phyloP scores from a whole-genome alignment of 1,140 invertebrate genomes.

The Drosophila neocordata region DNA sequence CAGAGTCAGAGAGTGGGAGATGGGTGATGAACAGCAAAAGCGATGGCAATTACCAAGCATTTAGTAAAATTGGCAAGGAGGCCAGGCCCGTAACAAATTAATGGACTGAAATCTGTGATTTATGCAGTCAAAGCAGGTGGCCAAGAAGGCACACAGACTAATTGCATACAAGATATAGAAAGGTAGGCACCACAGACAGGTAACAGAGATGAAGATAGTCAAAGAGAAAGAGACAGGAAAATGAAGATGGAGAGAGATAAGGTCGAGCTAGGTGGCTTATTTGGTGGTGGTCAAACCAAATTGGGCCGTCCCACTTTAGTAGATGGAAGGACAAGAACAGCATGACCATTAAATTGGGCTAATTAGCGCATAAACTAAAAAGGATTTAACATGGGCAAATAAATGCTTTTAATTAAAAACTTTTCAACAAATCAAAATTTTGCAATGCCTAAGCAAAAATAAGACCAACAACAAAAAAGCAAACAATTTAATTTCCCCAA shows the following conservation, averaged over 20 bases:
- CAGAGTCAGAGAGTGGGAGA: too few species aligned
- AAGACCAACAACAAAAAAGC: constrained; percentile 2
- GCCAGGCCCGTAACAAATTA: constrained; percentile 38
- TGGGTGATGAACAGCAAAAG: constrained; percentile 7
- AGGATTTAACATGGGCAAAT: constrained; percentile 17
- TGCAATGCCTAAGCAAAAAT: constrained; percentile 23
- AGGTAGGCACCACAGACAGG: not conserved
- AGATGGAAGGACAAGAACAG: not conserved
- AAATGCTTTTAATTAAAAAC: constrained; percentile 35
- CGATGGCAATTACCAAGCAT: constrained; percentile 37
- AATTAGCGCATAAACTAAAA: constrained; percentile 33
- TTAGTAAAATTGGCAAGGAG: constrained; percentile 27
- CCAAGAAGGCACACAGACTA: constrained; percentile 2
- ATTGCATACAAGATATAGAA: constrained; percentile 22
- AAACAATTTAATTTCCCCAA: constrained; percentile 43
- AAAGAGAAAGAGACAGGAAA: too few species aligned
- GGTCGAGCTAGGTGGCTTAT: not conserved
- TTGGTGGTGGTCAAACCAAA: constrained; percentile 31
- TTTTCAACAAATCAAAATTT: constrained; percentile 16
- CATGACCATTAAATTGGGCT: constrained; percentile 32
- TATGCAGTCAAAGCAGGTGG: constrained; percentile 34
- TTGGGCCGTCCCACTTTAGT: constrained; percentile 13
- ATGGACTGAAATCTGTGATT: constrained; percentile 42
- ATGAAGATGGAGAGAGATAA: too few species aligned
- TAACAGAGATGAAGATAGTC: not conserved